Evolutionary conservation across 2,113 vertebrate genomes (phyloP), one percentile per base, ranked within the genome.

Genomic region (Mystacornis crossleyi): DNA sequence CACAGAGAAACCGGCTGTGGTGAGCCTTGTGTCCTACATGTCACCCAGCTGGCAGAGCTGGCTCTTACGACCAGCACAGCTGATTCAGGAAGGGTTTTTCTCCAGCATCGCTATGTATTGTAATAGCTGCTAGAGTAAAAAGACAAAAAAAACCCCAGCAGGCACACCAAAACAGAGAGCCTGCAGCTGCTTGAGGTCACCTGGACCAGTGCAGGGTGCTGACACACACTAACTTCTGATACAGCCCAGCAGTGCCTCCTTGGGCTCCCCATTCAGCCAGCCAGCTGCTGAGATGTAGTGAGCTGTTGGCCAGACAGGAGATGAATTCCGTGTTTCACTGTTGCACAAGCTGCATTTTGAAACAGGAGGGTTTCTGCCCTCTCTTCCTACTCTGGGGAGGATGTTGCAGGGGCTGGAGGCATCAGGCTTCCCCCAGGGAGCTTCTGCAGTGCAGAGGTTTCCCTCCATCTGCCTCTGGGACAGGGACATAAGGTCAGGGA

Each of bases 1-100:
- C 73, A 36, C 1, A 0, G 3, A 4, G 71, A 31, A 66, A 58
- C 1, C 0, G 15, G 23, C 64, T 34, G 47, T 2, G 38, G 34
- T 1, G 7, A 80, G 53, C 80, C 19, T 1, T 13, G 43, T 43
- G 67, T 65, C 81, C 77, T 21, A 8, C 54, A 11, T 7, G 4
- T 34, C 91, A 78, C 70, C 58, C 62, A 16, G 43, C 48, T 21
- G 55, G 62, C 67, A 83, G n/a, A 47, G 80, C 55, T 21, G 3
- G 50, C 64, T 66, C 67, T 15, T 6, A 25, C 1, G 2, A 16
- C 60, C 60, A 88, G 69, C 82, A 45, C 38, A 26, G 81, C 70
- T 71, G 51, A 69, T 66, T 21, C 24, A 34, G 55, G 60, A n/a
- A 62, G 72, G 42, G 25, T 61, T 81, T 58, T 64, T 31, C 51